Evolutionary conservation across 2,113 vertebrate genomes (phyloP), one percentile per base, ranked within the genome.

Genomic region (Hipposideros armiger): DNA sequence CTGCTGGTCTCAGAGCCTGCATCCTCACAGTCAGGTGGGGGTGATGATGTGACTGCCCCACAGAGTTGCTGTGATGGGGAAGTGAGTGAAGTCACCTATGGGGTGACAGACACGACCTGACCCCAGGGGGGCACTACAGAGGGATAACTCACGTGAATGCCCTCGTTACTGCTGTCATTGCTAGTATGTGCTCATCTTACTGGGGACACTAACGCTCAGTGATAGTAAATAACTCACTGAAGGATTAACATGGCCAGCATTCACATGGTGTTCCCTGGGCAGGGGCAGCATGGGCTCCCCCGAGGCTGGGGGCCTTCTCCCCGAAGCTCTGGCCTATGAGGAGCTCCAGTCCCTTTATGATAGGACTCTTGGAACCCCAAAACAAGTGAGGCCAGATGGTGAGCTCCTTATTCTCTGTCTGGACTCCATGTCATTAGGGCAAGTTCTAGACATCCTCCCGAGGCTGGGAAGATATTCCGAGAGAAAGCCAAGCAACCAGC

Each of bases 31-130:
- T 58, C 9, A 36, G 64, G 19, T 5, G n/a, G 42, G 36, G 16
- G 19, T 20, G 20, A 11, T 4, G 5, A 4, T 9, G 54, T 4
- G 10, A 67, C n/a, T 20, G 6, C 42, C 11, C 32, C n/a, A 4
- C 0, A 56, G 72, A 17, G 64, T 1, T 22, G 67, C 5, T 30
- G 7, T 32, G 47, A 52, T 50, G 20, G 11, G 24, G 56, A 47
- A 54, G 16, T 1, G 10, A 7, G 40, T 0, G 4, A 73, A 2
- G 66, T 30, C 58, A 7, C 0, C 0, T 2, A 8, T 32, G 58
- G 32, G 66, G 28, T n/a, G 67, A 30, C 50, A 54, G 70, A 69
- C 7, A 45, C 28, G 26, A 42, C 54, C 66, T 19, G 47, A 45
- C 28, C 47, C 50, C 3, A 45, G 19, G 56, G 58, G 36, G 20